phyloP scores from a whole-genome alignment of 2,888 invertebrate genomes.

The Athalia rosae region DNA sequence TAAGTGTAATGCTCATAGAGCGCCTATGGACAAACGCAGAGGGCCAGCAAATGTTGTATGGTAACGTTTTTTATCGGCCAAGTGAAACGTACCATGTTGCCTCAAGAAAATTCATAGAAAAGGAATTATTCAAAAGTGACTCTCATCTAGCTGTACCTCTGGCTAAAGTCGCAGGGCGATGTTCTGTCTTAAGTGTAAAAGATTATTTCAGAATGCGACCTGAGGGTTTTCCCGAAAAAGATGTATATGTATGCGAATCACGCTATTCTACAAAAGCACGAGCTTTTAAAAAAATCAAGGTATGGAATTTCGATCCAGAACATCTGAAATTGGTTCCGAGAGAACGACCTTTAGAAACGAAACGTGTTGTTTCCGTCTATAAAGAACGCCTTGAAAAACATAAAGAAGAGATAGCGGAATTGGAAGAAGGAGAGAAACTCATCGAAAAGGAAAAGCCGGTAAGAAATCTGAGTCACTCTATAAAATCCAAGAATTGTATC shows the following conservation, averaged over 20 bases:
- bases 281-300: slow-evolving; percentile 95
- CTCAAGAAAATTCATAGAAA: slow-evolving; percentile 95
- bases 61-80: slow-evolving; percentile 93
- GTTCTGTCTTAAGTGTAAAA: slow-evolving; percentile 94
- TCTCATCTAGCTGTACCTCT: slow-evolving; percentile 89
- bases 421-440: slow-evolving; percentile 88
- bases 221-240: slow-evolving; percentile 91
- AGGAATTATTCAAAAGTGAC: slow-evolving; percentile 97
- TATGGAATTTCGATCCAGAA: slow-evolving; percentile 81
- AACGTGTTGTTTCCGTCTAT: slow-evolving; percentile 94
- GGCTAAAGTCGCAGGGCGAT: slow-evolving; percentile 90
- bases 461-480: slow-evolving; percentile 64
- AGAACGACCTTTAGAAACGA: slow-evolving; percentile 86
- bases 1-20: slow-evolving; percentile 90
- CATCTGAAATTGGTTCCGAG: slow-evolving; percentile 80
- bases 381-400: slow-evolving; percentile 92
- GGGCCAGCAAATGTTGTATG: slow-evolving; percentile 91
- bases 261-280: slow-evolving; percentile 91
- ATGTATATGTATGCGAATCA: slow-evolving; percentile 98
- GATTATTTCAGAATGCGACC: slow-evolving; percentile 95
- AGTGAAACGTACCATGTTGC: slow-evolving; percentile 97
- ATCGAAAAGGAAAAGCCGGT: slow-evolving; percentile 92
- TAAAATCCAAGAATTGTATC: slow-evolving; percentile 45
- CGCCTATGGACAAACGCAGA: slow-evolving; percentile 90
- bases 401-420: slow-evolving; percentile 90